Evolutionary conservation across 1,140 invertebrate species (phyloP), one percentile per base, ranked within the genome.

Genomic region (Batillaria attramentaria): DNA sequence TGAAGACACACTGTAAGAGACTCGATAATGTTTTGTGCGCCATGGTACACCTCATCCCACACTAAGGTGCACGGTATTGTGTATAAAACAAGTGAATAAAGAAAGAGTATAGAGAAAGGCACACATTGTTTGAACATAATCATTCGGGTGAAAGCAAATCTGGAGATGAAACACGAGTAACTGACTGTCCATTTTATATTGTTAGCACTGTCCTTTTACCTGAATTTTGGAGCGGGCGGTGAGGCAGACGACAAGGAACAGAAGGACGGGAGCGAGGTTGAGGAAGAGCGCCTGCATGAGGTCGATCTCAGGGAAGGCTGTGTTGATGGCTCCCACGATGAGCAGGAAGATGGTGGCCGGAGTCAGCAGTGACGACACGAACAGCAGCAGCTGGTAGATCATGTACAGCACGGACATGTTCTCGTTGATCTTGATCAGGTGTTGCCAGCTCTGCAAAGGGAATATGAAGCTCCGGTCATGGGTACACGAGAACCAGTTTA

Each of bases 291-390:
- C 84, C 16, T 84, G 90, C 37, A 89, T 86, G 84, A 91, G 90
- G 72, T 92, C 91, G 20, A 75, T 90, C 5, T 93, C 90, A 18
- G 79, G 79, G 74, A 89, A 86, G 79, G 94, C 94, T 20, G 92
- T 92, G 69, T 91, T 91, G 80, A 94, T 91, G n/a, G 94, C 93
- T 41, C 94, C 94, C 35, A 93, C 92, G 78, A 94, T 90, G 90
- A 94, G 93, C 10, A 94, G 90, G 79, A 94, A 94, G 78, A 94
- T 94, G 10, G 93, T 94, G 39, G 93, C 94, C 3, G 94, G 94
- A 31, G 93, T 93, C 4, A 94, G 85, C 65, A 94, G 90, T 4
- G 93, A 93, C 6, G 93, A 93, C 13, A 92, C 83, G 85, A 94
- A 92, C 81, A 89, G 77, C 24, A 87, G 72, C 8, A 86, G 77